phyloP scores from a whole-genome alignment of 1,140 invertebrate genomes.

The Limonius californicus region DNA sequence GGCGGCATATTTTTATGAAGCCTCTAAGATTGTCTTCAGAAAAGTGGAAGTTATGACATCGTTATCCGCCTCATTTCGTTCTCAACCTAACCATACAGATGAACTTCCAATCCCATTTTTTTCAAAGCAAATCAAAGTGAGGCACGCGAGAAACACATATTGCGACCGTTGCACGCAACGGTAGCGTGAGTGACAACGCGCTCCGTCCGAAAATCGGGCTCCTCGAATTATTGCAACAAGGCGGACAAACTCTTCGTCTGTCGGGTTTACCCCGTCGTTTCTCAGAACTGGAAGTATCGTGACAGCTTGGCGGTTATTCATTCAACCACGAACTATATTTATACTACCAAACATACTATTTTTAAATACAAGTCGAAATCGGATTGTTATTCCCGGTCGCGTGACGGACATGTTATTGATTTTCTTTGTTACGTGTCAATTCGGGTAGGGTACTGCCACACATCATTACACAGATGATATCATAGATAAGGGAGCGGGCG shows the following conservation, averaged over 20 bases:
- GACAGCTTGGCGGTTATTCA: slow-evolving; percentile 14
- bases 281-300: slow-evolving; percentile 20
- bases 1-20: slow-evolving; percentile 4
- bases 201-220: not conserved
- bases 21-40: slow-evolving; percentile 1
- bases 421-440: slow-evolving; percentile 26
- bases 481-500: slow-evolving; percentile 5
- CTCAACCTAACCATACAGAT: slow-evolving; percentile 8
- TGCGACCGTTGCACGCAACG: slow-evolving; percentile 3
- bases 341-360: slow-evolving; percentile 20
- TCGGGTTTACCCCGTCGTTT: too few relatives aligned
- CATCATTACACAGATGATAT: slow-evolving; percentile 25
- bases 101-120: slow-evolving; percentile 25
- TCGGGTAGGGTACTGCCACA: slow-evolving; percentile 20
- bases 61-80: slow-evolving; percentile 8
- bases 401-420: slow-evolving; percentile 23
- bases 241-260: too few relatives aligned
- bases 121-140: slow-evolving; percentile 23
- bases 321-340: slow-evolving; percentile 18
- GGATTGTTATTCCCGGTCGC: slow-evolving; percentile 18
- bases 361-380: slow-evolving; percentile 22
- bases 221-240: not conserved
- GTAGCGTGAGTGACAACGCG: slow-evolving; percentile 4
- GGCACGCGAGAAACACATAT: slow-evolving; percentile 26
- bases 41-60: slow-evolving; percentile 10